phyloP scores from a whole-genome alignment of 2,113 vertebrate species.

The Alouatta palliata region DNA sequence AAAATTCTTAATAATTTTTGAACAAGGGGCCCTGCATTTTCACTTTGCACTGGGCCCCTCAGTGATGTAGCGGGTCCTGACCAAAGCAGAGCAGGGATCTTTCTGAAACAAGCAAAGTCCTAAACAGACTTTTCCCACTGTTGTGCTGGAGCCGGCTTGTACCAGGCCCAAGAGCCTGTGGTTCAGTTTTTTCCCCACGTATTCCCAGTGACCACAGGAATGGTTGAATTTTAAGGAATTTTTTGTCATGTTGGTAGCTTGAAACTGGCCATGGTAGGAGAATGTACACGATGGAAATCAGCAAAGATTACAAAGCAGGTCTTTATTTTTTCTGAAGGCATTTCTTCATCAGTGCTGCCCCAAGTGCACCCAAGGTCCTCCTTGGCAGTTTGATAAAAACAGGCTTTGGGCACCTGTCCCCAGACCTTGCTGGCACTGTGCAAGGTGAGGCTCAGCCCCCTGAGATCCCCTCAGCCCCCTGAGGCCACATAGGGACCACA shows the following conservation, averaged over 20 bases:
- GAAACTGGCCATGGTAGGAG: background rate
- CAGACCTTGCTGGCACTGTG: background rate
- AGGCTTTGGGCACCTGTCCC: background rate
- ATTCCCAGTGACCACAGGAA: background rate
- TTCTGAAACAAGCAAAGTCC: background rate
- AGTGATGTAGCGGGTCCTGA: background rate
- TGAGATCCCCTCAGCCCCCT: background rate
- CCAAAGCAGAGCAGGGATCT: background rate
- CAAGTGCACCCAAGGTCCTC: background rate
- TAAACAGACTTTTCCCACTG: background rate
- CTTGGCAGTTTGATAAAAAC: background rate
- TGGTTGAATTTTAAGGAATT: background rate
- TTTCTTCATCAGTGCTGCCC: background rate
- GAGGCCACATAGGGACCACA: background rate
- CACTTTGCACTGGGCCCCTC: background rate
- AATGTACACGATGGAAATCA: background rate
- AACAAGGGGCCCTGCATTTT: background rate
- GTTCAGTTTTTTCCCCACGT: background rate
- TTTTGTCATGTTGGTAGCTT: background rate
- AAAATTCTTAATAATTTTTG: background rate
- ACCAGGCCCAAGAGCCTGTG: background rate
- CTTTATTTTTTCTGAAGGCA: background rate
- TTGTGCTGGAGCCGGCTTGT: background rate
- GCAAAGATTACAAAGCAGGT: background rate
- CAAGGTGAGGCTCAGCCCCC: background rate